Percentiles rank a stretch among this genome's conserved stretches.
Conservation (phyloP, 30 jellyfish, hydroid and myxozoan genomes). For the Turritopsis rubra region DNA sequence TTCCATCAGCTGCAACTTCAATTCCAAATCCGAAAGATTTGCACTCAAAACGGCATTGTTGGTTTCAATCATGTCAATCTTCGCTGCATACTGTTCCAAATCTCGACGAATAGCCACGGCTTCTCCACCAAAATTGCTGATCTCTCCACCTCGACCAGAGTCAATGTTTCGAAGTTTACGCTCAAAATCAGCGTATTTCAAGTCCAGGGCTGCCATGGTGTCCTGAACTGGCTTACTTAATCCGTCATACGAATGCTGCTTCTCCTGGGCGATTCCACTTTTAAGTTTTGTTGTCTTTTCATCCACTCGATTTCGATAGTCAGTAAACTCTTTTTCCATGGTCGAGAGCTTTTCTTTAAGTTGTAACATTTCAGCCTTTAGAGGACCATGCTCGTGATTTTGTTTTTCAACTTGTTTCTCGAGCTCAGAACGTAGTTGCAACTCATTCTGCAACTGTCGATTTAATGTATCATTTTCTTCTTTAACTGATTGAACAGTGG, state of each 20-base stretch:
- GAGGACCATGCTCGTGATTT: not conserved
- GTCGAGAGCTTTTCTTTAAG: not conserved
- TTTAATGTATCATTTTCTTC: not conserved
- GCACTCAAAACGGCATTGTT: constrained; percentile 13
- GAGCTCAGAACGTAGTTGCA: not conserved
- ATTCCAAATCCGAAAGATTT: constrained; percentile 55
- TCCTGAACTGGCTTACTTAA: not conserved
- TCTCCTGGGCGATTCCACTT: not conserved
- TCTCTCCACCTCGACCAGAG: not conserved
- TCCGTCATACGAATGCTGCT: not conserved
- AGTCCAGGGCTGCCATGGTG: not conserved
- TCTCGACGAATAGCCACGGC: not conserved
- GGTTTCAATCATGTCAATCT: constrained; percentile 21
- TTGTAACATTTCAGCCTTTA: not conserved
- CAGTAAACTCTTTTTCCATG: not conserved
- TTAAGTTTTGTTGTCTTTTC: not conserved
- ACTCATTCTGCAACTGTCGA: not conserved
- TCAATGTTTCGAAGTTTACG: not conserved
- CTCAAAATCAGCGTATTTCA: not conserved
- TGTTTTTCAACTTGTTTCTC: not conserved
- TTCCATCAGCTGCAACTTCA: constrained; percentile 63
- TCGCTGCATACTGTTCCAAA: not conserved
- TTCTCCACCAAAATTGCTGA: not conserved
- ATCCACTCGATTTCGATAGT: not conserved
- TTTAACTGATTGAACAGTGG: not conserved